These are phyloP conservation scores for Torymus texanus DNA, from an alignment of 2,888 invertebrate species.

Conservation along the genomic window DNA sequence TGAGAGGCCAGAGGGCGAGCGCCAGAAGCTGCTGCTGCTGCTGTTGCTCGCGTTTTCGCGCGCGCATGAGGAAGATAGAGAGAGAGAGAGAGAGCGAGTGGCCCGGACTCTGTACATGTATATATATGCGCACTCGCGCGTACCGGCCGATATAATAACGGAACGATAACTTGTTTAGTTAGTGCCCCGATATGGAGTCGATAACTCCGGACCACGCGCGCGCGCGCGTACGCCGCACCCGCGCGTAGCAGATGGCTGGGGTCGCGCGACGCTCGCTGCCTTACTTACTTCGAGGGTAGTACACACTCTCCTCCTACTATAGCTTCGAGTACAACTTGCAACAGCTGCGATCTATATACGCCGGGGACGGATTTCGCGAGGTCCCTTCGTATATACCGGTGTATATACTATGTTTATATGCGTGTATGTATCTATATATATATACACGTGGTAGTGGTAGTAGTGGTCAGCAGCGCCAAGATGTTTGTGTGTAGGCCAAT, in stretches of 20 bases:
- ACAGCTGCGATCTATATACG: constrained; percentile 24
- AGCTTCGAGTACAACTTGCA: not conserved
- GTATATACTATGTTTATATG: too few relatives aligned
- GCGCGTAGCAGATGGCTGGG: too few relatives aligned
- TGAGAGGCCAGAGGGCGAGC: not conserved
- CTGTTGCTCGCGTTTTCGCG: not conserved
- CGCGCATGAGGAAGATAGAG: constrained; percentile 3
- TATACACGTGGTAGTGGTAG: too few relatives aligned
- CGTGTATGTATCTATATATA: too few relatives aligned
- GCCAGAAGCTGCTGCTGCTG: not conserved
- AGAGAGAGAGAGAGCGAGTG: constrained; percentile 15
- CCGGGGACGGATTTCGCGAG: constrained; percentile 4
- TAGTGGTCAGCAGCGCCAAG: not conserved
- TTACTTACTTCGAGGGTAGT: not conserved
- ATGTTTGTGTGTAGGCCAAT: not conserved
- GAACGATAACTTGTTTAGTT: constrained; percentile 70
- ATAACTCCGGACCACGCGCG: constrained; percentile 70
- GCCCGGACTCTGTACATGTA: not conserved
- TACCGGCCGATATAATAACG: constrained; percentile 66
- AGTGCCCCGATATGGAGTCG: constrained; percentile 67
- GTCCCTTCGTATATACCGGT: too few relatives aligned
- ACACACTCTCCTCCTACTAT: too few relatives aligned
- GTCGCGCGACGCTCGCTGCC: constrained; percentile 26
- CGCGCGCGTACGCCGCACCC: constrained; percentile 56
- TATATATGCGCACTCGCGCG: not conserved